phyloP scores from a whole-genome alignment of 2,113 vertebrate species.

The Pitta sordida region DNA sequence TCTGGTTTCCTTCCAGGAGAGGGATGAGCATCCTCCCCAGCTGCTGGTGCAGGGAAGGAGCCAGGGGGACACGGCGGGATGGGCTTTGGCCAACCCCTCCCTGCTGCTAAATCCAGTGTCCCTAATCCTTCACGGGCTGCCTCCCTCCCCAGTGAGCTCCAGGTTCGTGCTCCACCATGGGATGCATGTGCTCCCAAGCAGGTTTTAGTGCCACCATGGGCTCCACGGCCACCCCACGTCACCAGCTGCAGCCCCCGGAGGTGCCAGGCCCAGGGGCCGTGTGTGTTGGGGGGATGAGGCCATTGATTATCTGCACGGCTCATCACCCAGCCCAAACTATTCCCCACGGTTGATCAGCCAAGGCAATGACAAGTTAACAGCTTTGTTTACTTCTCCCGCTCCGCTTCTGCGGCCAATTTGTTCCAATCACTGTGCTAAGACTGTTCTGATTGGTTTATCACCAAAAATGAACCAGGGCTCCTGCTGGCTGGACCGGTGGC shows the following conservation, averaged over 20 bases:
- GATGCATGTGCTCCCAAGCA: accelerated
- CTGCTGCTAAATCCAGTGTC: not conserved
- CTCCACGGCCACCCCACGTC: accelerated
- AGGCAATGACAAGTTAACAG: constrained; percentile 27
- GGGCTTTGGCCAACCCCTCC: not conserved
- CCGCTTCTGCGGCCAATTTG: not conserved
- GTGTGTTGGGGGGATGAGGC: accelerated
- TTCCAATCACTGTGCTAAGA: not conserved
- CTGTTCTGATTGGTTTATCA: not conserved
- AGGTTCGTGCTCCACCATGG: not conserved
- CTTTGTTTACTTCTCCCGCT: constrained; percentile 32
- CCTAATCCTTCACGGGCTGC: accelerated
- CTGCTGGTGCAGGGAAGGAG: not conserved
- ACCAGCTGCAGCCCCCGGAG: not conserved
- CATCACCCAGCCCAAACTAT: not conserved
- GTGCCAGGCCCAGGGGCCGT: not conserved
- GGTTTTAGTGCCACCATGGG: not conserved
- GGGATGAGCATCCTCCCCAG: not conserved
- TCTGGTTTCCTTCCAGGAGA: not conserved
- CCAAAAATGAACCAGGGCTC: not conserved
- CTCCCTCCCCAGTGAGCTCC: accelerated
- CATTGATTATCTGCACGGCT: not conserved
- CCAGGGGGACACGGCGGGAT: accelerated
- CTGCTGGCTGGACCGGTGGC: not conserved
- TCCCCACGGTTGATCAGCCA: not conserved